These are phyloP conservation scores for Ditylenchus dipsaci DNA, from an alignment of 1,140 invertebrate genomes.

Conservation along the genomic window DNA sequence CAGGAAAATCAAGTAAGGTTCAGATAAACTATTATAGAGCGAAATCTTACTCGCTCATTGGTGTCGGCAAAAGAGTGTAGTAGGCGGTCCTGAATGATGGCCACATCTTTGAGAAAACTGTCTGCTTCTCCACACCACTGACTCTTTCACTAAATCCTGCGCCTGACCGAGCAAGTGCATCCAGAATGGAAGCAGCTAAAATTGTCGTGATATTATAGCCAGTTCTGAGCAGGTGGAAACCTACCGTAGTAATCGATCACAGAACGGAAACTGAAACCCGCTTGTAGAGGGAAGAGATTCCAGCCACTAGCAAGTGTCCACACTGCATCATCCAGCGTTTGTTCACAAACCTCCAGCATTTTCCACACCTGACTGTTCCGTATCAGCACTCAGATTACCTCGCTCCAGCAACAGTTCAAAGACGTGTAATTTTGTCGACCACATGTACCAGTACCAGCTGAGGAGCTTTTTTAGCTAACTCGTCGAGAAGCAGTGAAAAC, in stretches of 20 bases:
- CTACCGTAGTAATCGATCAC: not conserved
- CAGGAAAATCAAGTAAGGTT: not conserved
- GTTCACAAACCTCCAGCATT: conserved; percentile 8
- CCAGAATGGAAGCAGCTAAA: conserved; percentile 7
- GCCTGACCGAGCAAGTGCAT: conserved; percentile 6
- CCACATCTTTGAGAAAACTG: not conserved
- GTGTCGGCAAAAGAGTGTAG: not conserved
- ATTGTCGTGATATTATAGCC: not conserved
- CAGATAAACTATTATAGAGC: not conserved
- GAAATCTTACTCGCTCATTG: not conserved
- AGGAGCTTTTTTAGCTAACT: conserved; percentile 14
- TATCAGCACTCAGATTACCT: conserved; percentile 7
- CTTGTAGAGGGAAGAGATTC: conserved; percentile 15
- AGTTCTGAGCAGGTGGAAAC: not conserved
- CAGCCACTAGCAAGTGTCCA: conserved; percentile 17
- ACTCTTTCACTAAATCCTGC: not conserved
- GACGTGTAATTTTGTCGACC: conserved; percentile 12
- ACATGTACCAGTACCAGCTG: conserved; percentile 10
- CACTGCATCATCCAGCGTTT: conserved; percentile 4
- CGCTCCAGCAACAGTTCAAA: conserved; percentile 19
- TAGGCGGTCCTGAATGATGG: not conserved
- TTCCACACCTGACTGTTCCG: not conserved
- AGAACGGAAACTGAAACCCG: not conserved
- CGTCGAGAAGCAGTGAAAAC: not conserved
- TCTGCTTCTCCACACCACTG: not conserved